Evolutionary conservation across 2,888 invertebrate species (phyloP).

Genomic region (Dicycla oo): DNA sequence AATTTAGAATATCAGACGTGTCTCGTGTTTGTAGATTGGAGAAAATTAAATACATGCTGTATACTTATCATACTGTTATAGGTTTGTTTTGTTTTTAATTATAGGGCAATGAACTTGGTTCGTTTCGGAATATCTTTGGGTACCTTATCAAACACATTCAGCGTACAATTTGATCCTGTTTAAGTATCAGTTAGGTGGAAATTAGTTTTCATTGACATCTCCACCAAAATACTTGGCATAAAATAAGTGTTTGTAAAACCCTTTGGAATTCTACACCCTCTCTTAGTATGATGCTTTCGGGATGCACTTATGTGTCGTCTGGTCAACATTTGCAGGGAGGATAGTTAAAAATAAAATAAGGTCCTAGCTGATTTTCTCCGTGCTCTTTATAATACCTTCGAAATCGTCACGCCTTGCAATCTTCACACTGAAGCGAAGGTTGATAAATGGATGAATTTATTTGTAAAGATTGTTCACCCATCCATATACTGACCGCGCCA

Average conservation of each 20-base stretch:
- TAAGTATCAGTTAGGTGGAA: constrained; percentile 29
- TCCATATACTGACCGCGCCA: neutral
- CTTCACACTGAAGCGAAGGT: neutral
- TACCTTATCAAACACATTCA: constrained; percentile 48
- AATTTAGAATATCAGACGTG: constrained; percentile 53
- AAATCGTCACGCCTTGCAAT: neutral
- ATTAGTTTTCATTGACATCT: constrained; percentile 48
- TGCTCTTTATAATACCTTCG: neutral
- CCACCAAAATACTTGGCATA: constrained; percentile 30
- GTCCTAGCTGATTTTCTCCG: constrained; percentile 10
- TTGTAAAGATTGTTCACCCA: neutral
- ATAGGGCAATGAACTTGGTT: constrained; percentile 39
- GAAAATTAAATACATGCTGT: constrained; percentile 47
- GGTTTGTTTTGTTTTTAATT: constrained; percentile 53
- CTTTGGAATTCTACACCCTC: constrained; percentile 36
- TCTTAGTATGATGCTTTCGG: constrained; percentile 34
- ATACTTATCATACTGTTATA: constrained; percentile 25
- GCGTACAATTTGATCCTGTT: constrained; percentile 32
- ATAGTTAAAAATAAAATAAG: constrained; percentile 8
- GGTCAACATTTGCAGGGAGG: constrained; percentile 15
- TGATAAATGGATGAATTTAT: neutral
- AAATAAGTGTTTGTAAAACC: constrained; percentile 44
- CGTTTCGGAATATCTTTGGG: constrained; percentile 19
- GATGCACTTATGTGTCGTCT: constrained; percentile 39
- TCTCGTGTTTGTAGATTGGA: constrained; percentile 46